These are phyloP conservation scores for Alloscopus bannaensis DNA, from an alignment of 2,888 invertebrate genomes.

Conservation along the genomic window DNA sequence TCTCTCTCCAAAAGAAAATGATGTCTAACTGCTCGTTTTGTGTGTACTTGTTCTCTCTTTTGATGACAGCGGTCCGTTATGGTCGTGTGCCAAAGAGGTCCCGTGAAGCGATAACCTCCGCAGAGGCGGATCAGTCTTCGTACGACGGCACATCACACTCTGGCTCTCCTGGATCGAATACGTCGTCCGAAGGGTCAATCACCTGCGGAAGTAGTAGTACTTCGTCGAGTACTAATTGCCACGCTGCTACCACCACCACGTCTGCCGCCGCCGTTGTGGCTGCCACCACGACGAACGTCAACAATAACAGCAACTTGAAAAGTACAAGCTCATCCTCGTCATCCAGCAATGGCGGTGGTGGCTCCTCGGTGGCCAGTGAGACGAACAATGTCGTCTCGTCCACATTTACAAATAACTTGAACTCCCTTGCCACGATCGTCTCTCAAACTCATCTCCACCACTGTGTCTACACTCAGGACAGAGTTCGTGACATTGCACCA, in stretches of 20 bases:
- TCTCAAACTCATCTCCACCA: slow-evolving; percentile 86
- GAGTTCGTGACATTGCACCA: slow-evolving; percentile 72
- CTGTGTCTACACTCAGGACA: slow-evolving; percentile 92
- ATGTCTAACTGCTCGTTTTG: slow-evolving; percentile 55
- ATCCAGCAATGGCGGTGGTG: slow-evolving; percentile 31
- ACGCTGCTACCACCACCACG: slow-evolving; percentile 72
- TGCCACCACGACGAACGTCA: slow-evolving; percentile 17
- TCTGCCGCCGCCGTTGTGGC: no score
- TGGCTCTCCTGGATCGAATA: slow-evolving; percentile 74
- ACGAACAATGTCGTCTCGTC: slow-evolving; percentile 80
- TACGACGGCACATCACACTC: slow-evolving; percentile 74
- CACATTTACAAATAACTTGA: slow-evolving; percentile 76
- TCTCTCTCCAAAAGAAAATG: no score
- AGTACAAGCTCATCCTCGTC: slow-evolving; percentile 34
- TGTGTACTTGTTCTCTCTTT: slow-evolving; percentile 32
- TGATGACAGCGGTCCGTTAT: slow-evolving; percentile 90
- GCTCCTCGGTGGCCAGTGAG: slow-evolving; percentile 72
- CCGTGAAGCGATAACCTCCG: slow-evolving; percentile 81
- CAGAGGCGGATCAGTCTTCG: slow-evolving; percentile 78
- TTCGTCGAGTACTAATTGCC: slow-evolving; percentile 34
- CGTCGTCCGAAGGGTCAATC: slow-evolving; percentile 70
- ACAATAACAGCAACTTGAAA: slow-evolving; percentile 48
- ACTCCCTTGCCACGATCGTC: slow-evolving; percentile 70
- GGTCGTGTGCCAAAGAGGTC: slow-evolving; percentile 96
- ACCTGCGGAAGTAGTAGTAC: slow-evolving; percentile 69